Percentiles rank a stretch among this genome's conserved stretches.
These are phyloP conservation scores for Nasonia giraulti DNA, from an alignment of 1,140 invertebrate genomes.

Conservation along the genomic window DNA sequence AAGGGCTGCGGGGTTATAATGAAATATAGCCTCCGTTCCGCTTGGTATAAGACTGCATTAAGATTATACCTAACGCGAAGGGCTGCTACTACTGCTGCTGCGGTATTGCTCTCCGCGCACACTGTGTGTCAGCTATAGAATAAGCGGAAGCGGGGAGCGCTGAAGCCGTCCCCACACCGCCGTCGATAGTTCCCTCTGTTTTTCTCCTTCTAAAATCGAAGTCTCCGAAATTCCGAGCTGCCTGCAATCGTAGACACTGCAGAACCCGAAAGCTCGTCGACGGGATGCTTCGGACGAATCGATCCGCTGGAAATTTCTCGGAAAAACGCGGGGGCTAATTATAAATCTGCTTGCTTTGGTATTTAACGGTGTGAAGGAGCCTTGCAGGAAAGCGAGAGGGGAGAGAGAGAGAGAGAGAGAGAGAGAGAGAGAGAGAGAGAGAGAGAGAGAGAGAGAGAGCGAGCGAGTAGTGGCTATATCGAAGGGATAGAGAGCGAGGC, in stretches of 20 bases:
- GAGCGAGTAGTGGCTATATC: conserved; percentile 38
- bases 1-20: conserved; percentile 74
- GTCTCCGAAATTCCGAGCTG: not conserved
- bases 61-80: conserved; percentile 71
- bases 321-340: conserved; percentile 31
- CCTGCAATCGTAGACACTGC: too few relatives aligned
- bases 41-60: conserved; percentile 75
- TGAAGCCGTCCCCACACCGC: not conserved
- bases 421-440: conserved; percentile 42
- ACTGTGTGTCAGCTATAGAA: conserved; percentile 49
- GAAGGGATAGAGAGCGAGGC: conserved; percentile 49
- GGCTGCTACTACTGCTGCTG: conserved; percentile 40
- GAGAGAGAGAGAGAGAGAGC: not conserved
- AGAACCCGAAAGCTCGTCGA: too few relatives aligned
- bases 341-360: conserved; percentile 49
- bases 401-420: conserved; percentile 36
- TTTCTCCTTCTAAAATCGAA: not conserved
- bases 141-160: conserved; percentile 27
- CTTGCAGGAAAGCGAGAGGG: not conserved
- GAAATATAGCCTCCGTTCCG: conserved; percentile 74
- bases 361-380: conserved; percentile 54
- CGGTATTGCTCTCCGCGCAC: conserved; percentile 39
- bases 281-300: not conserved
- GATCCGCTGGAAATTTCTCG: too few relatives aligned
- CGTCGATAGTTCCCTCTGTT: not conserved